Percentiles rank a stretch among this genome's conserved stretches.
These are phyloP conservation scores for Troilus luridus DNA, from an alignment of 2,888 invertebrate genomes.

Conservation along the genomic window DNA sequence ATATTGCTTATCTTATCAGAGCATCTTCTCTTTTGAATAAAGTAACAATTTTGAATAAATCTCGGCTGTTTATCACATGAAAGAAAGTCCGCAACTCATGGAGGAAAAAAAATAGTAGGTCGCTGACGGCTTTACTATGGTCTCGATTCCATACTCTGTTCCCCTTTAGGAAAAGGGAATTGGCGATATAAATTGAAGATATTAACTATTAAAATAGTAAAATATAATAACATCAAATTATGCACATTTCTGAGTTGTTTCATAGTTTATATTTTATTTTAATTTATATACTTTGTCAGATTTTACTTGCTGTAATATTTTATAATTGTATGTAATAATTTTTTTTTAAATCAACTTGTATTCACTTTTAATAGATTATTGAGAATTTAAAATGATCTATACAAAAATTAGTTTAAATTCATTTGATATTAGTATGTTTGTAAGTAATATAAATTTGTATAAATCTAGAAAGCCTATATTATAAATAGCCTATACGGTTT, in stretches of 20 bases:
- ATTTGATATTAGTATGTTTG: no score
- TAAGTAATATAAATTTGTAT: no score
- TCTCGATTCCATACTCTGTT: not conserved
- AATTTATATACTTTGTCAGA: no score
- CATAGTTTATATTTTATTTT: not conserved
- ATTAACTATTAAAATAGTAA: not conserved
- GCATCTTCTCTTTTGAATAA: conserved; percentile 39
- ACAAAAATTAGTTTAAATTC: no score
- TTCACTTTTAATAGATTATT: no score
- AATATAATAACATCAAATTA: not conserved
- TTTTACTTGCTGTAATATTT: no score
- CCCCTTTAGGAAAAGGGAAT: not conserved
- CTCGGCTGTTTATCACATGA: conserved; percentile 35
- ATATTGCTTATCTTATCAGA: conserved; percentile 35
- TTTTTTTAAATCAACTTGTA: no score
- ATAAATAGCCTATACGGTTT: no score
- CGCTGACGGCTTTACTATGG: not conserved
- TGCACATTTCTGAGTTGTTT: not conserved
- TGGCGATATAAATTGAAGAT: not conserved
- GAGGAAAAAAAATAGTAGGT: not conserved
- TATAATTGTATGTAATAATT: no score
- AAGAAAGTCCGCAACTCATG: conserved; percentile 3
- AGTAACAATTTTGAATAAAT: conserved; percentile 48
- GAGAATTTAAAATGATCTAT: no score
- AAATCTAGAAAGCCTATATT: no score